Evolutionary conservation across 2,888 invertebrate genomes (phyloP).

Genomic region (Acleris literana): DNA sequence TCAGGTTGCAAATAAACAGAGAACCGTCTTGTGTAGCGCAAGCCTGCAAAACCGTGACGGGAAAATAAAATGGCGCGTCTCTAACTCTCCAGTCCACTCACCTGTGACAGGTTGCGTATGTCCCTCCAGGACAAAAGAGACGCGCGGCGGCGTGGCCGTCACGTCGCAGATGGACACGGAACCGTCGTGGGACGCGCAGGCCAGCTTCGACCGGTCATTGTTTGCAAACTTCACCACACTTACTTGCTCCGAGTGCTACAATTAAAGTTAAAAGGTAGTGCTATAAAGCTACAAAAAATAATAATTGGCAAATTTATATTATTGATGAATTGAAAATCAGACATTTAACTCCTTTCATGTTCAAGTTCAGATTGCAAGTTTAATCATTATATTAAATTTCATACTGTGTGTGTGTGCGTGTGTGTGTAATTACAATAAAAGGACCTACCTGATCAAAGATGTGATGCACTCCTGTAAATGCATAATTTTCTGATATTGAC

Average conservation of each 20-base stretch:
- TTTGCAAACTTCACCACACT: constrained; percentile 93
- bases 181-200: constrained; percentile 91
- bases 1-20: too few species aligned
- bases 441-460: constrained; percentile 90
- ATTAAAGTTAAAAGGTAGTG: constrained; percentile 22
- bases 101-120: constrained; percentile 90
- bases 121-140: constrained; percentile 88
- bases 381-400: too few species aligned
- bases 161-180: constrained; percentile 92
- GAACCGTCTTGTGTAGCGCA: too few species aligned
- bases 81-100: constrained; percentile 46
- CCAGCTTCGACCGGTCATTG: constrained; percentile 90
- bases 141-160: constrained; percentile 87
- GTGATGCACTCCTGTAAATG: constrained; percentile 93
- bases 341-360: too few species aligned
- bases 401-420: too few species aligned
- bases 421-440: too few species aligned
- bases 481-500: constrained; percentile 91
- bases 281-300: too few species aligned
- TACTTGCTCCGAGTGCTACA: constrained; percentile 86
- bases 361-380: too few species aligned
- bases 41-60: too few species aligned
- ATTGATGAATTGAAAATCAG: too few species aligned
- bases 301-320: too few species aligned
- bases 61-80: too few species aligned